phyloP scores from a whole-genome alignment of 2,888 invertebrate species.

The Scaptomyza flava region DNA sequence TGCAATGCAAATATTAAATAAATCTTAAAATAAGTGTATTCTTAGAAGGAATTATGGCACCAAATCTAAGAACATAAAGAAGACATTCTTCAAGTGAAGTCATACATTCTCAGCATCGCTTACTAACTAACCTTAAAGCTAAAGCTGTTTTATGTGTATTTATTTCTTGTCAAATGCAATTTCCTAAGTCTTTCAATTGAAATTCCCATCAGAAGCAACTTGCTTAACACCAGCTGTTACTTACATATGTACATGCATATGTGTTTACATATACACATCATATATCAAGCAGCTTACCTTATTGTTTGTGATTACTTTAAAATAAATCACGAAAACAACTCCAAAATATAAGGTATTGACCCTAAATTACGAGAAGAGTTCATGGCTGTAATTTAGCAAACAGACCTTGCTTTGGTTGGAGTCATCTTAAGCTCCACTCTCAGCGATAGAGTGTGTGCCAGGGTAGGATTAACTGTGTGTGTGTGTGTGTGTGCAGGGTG shows the following conservation, averaged over 20 bases:
- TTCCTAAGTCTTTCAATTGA: not conserved
- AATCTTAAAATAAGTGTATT: too few relatives aligned
- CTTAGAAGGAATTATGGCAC: too few relatives aligned
- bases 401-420: constrained; percentile 22
- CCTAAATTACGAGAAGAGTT: constrained; percentile 13
- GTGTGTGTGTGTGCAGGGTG: constrained; percentile 8
- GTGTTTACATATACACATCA: not conserved
- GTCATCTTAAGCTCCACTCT: constrained; percentile 30
- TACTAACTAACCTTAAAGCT: not conserved
- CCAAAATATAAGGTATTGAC: constrained; percentile 9
- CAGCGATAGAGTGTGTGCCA: constrained; percentile 17
- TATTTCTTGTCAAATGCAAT: not conserved
- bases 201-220: not conserved
- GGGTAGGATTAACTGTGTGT: constrained; percentile 46
- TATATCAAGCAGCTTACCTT: not conserved
- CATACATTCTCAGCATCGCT: not conserved
- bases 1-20: too few relatives aligned
- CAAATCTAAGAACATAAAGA: too few relatives aligned
- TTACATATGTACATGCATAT: not conserved
- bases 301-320: constrained; percentile 1
- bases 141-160: not conserved
- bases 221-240: not conserved
- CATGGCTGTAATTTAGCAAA: constrained; percentile 23
- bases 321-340: constrained; percentile 3
- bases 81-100: too few relatives aligned